phyloP scores from a whole-genome alignment of 2,113 vertebrate genomes.

The Ardeotis arabs region DNA sequence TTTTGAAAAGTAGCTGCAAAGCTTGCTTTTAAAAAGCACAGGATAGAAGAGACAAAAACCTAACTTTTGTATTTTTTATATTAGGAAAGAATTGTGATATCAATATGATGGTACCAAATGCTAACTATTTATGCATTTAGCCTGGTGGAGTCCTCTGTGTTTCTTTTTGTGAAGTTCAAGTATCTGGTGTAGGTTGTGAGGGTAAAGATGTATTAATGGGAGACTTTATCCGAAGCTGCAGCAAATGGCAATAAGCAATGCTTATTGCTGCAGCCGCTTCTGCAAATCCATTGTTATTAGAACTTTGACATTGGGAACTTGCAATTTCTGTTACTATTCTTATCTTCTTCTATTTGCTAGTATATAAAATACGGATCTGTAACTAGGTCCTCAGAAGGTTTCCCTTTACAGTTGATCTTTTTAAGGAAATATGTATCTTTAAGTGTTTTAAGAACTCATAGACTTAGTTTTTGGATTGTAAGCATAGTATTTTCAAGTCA shows the following conservation, averaged over 20 bases:
- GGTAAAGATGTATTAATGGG: not conserved
- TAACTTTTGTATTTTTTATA: not conserved
- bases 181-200: not conserved
- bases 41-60: not conserved
- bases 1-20: not conserved
- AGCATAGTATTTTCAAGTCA: not conserved
- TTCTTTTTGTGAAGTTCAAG: not conserved
- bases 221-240: not conserved
- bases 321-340: not conserved
- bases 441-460: not conserved
- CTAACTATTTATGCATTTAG: not conserved
- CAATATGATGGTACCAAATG: not conserved
- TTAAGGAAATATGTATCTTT: not conserved
- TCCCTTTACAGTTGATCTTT: not conserved
- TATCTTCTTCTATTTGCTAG: not conserved
- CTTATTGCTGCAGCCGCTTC: not conserved
- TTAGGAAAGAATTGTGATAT: not conserved
- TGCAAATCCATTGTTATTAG: not conserved
- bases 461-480: not conserved
- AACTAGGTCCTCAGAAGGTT: not conserved
- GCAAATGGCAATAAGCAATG: not conserved
- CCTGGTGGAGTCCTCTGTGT: not conserved
- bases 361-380: not conserved
- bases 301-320: not conserved
- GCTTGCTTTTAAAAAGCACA: not conserved